Conservation (phyloP, 2,797 vertebrate species). For the Tokudaia muenninki region DNA sequence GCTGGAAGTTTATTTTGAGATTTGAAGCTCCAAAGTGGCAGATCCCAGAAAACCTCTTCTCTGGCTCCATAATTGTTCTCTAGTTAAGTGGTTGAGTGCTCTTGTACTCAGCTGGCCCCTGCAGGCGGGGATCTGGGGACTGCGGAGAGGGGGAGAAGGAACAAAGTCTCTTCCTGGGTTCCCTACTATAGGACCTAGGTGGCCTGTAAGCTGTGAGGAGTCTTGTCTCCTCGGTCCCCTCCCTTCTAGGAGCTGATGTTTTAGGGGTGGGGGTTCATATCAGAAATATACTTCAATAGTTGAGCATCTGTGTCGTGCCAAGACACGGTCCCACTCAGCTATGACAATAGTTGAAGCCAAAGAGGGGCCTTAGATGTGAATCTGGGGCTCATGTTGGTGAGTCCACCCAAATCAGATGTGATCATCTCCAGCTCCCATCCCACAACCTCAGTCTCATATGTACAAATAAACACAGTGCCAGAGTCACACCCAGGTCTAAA, state of each 20-base stretch:
- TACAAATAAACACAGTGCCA: conserved; percentile 67
- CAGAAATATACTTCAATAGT: conserved; percentile 49
- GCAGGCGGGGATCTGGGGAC: conserved; percentile 21
- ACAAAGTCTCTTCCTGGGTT: neutral
- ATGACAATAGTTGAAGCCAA: conserved; percentile 72
- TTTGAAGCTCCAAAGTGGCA: conserved; percentile 83
- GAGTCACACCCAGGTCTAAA: conserved; percentile 77
- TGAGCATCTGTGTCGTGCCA: conserved; percentile 67
- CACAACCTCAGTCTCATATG: conserved; percentile 51
- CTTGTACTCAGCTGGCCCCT: conserved; percentile 76
- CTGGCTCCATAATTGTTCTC: conserved; percentile 79
- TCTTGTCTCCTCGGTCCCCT: neutral
- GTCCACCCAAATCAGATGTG: conserved; percentile 73
- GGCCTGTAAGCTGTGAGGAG: neutral
- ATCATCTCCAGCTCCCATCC: conserved; percentile 70
- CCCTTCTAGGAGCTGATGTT: conserved; percentile 15
- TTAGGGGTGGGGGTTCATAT: neutral
- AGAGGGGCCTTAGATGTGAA: conserved; percentile 68
- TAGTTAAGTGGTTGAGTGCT: conserved; percentile 81
- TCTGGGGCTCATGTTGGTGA: conserved; percentile 55
- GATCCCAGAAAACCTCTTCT: conserved; percentile 85
- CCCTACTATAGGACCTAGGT: conserved; percentile 18
- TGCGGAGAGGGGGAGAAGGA: neutral
- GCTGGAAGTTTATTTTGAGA: conserved; percentile 84
- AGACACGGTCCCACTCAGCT: conserved; percentile 72